Conservation (phyloP, 2,113 vertebrate genomes). For the Chiloscyllium plagiosum region DNA sequence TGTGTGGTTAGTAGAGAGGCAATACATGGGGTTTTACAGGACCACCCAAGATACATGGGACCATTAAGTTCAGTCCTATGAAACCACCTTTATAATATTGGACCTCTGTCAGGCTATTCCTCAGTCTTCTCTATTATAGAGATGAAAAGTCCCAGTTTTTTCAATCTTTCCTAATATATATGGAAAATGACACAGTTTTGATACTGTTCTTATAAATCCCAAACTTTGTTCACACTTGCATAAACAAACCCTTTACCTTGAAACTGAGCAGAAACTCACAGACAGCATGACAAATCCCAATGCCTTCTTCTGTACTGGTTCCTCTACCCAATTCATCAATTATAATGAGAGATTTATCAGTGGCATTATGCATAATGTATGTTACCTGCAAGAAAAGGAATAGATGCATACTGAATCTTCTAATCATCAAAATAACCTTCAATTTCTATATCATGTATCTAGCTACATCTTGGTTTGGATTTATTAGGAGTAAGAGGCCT, state of each 20-base stretch:
- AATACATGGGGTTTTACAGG: background rate
- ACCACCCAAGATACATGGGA: too few relatives aligned
- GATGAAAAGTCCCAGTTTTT: too few relatives aligned
- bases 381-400: slow-evolving; percentile 67
- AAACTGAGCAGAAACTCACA: slow-evolving; percentile 84
- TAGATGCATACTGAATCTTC: slow-evolving; percentile 29
- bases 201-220: background rate
- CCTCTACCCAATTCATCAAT: slow-evolving; percentile 93
- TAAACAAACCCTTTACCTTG: slow-evolving; percentile 63
- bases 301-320: slow-evolving; percentile 87
- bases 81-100: too few relatives aligned
- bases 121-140: too few relatives aligned
- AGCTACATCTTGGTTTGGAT: background rate
- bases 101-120: too few relatives aligned
- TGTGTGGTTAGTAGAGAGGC: background rate
- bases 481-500: background rate
- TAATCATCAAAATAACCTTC: background rate
- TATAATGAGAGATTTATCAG: slow-evolving; percentile 83
- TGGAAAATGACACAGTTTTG: background rate
- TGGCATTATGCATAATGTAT: slow-evolving; percentile 88
- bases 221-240: background rate
- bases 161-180: too few relatives aligned
- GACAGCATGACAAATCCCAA: slow-evolving; percentile 84
- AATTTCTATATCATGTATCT: background rate
- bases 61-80: too few relatives aligned